Conservation (phyloP, 1,140 invertebrate species). For the Temnothorax longispinosus region DNA sequence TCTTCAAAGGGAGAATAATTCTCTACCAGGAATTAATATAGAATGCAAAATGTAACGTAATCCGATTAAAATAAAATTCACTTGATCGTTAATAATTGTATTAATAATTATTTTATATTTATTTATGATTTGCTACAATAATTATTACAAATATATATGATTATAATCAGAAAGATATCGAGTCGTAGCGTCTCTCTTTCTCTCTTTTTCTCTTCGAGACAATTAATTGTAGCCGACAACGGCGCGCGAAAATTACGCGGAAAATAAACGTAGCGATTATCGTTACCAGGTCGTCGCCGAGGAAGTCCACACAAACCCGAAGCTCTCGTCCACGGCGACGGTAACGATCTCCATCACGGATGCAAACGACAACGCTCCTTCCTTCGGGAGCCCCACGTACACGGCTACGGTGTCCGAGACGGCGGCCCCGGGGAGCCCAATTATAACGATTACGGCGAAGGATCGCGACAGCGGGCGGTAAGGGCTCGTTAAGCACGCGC, state of each 20-base stretch:
- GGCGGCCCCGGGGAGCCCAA: conserved; percentile 89
- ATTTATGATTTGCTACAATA: background rate
- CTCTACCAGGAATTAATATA: background rate
- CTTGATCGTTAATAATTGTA: background rate
- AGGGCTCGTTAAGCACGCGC: conserved; percentile 66
- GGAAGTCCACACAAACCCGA: conserved; percentile 91
- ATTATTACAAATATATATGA: too few species aligned
- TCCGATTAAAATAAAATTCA: background rate
- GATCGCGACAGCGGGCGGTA: conserved; percentile 94
- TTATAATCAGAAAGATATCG: background rate
- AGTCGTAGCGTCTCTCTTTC: background rate
- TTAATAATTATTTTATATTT: background rate
- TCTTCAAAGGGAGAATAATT: background rate
- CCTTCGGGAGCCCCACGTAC: conserved; percentile 92
- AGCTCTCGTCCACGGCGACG: conserved; percentile 94
- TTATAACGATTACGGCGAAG: conserved; percentile 92
- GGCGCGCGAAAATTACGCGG: background rate
- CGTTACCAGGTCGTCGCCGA: conserved; percentile 91
- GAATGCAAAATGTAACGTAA: background rate
- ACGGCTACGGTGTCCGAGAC: conserved; percentile 91
- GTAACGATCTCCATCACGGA: conserved; percentile 94
- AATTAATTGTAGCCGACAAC: background rate
- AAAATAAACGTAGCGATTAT: conserved; percentile 26
- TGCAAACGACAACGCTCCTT: conserved; percentile 96
- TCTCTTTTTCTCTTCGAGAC: background rate